Evolutionary conservation across 2,888 invertebrate genomes (phyloP), one percentile per base, ranked within the genome.

Genomic region (Dione juno): DNA sequence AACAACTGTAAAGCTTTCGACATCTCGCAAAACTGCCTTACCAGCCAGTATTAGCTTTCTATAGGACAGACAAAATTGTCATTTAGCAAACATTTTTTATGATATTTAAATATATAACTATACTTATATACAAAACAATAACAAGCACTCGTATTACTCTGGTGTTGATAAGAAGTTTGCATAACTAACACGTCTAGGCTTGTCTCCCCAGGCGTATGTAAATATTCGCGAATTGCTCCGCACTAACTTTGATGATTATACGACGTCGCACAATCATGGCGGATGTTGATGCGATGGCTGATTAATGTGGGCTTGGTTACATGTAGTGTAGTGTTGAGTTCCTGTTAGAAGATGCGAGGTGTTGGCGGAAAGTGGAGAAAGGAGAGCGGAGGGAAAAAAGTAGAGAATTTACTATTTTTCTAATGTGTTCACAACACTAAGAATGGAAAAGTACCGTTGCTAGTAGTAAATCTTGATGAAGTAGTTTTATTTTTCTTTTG

Each of bases 181-280:
- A 74, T 73, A 75, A 77, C 72, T 75, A 75, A 70, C 72, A 63
- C 69, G 75, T 76, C 73, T 71, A 68, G 70, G 76, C 57, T 76
- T 75, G 74, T 76, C 73, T 72, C 77, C 75, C 70, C 66, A 73
- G 79, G 76, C 77, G 75, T 79, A 80, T 79, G 79, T 77, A 79
- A 80, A 80, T 79, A 80, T 74, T 71, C 75, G 74, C 71, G 75
- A 75, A 77, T 78, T 74, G 77, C 72, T 71, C 68, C 71, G 75
- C 71, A 74, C 73, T 75, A 80, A 80, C 77, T 80, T 80, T 77
- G 75, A 73, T 78, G 77, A 79, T 77, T 76, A 76, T 71, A 69
- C 74, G 64, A 67, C 67, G 76, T 71, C 41, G 66, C 72, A 72
- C 72, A 74, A 72, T 74, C 74, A 72, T 66, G 53, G 69, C 70